Percentiles rank a stretch among this genome's conserved stretches.
phyloP scores from a whole-genome alignment of 2,113 vertebrate species.

The Microcebus tavaratra region DNA sequence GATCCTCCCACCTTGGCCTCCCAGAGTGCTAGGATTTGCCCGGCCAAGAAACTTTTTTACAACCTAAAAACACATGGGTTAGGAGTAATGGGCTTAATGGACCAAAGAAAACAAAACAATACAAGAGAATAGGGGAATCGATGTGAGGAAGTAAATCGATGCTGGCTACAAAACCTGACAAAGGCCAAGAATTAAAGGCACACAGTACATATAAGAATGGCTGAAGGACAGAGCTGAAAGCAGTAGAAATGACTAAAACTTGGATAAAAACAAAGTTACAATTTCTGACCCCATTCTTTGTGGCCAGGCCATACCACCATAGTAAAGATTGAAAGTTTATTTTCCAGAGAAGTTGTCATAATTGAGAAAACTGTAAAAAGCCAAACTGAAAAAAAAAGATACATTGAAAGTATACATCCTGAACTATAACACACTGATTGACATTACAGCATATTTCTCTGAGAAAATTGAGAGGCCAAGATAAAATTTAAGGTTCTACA shows the following conservation, averaged over 20 bases:
- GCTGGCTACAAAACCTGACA: neutral
- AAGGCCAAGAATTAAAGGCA: neutral
- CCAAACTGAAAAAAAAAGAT: neutral
- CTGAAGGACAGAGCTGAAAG: neutral
- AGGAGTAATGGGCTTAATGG: neutral
- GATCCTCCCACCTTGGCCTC: no score
- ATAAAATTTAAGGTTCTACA: neutral
- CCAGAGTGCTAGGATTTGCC: no score
- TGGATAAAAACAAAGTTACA: neutral
- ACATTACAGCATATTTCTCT: neutral
- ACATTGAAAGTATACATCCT: neutral
- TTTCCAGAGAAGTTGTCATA: neutral
- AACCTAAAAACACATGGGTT: neutral
- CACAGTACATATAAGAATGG: neutral
- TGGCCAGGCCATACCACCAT: neutral
- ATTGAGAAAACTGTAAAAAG: neutral
- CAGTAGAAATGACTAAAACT: neutral
- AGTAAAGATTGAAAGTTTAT: neutral
- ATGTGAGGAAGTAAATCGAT: neutral
- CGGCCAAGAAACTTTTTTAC: neutral
- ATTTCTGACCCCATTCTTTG: neutral
- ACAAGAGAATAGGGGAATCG: neutral
- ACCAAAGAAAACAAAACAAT: neutral
- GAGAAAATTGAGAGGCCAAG: neutral
- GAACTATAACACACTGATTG: neutral